These are phyloP conservation scores for Amblyjoppa fuscipennis DNA, from an alignment of 2,888 invertebrate species.

Conservation along the genomic window DNA sequence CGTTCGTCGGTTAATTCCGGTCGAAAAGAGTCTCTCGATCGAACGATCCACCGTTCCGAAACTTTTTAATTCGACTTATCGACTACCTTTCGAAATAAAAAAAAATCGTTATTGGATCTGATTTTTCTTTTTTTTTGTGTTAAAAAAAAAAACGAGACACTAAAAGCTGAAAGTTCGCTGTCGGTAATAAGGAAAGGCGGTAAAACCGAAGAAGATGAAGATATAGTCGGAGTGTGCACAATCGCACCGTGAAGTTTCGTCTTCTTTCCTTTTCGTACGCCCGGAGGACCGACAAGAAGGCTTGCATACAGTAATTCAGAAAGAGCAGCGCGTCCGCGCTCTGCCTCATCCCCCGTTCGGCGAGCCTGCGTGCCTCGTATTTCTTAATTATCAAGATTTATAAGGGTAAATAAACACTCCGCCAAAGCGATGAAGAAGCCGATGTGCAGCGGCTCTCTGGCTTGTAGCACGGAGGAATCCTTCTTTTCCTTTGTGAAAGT, in stretches of 20 bases:
- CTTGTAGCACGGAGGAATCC: conserved; percentile 39
- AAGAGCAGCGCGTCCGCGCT: conserved; percentile 29
- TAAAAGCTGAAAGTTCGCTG: background rate
- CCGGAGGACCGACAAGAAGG: conserved; percentile 9
- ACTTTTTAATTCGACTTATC: background rate
- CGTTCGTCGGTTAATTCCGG: conserved; percentile 6
- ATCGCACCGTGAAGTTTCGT: background rate
- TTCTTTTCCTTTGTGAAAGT: conserved; percentile 60
- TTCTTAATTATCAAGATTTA: conserved; percentile 67
- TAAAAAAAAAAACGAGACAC: no score
- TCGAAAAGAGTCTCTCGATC: background rate
- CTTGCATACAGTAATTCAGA: conserved; percentile 32
- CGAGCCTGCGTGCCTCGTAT: conserved; percentile 50
- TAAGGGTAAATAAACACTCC: conserved; percentile 63
- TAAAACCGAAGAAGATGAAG: background rate
- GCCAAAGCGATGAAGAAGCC: conserved; percentile 15
- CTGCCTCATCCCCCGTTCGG: background rate
- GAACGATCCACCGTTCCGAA: background rate
- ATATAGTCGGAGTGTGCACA: conserved; percentile 11
- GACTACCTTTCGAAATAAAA: background rate
- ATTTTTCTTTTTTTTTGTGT: background rate
- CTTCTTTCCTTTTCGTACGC: background rate
- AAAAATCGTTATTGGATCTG: background rate
- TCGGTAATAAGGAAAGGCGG: conserved; percentile 8
- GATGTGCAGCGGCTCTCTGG: conserved; percentile 2